Base-by-base conservation (phyloP, 2,797 vertebrate species). In the Syngnathus acus region DNA sequence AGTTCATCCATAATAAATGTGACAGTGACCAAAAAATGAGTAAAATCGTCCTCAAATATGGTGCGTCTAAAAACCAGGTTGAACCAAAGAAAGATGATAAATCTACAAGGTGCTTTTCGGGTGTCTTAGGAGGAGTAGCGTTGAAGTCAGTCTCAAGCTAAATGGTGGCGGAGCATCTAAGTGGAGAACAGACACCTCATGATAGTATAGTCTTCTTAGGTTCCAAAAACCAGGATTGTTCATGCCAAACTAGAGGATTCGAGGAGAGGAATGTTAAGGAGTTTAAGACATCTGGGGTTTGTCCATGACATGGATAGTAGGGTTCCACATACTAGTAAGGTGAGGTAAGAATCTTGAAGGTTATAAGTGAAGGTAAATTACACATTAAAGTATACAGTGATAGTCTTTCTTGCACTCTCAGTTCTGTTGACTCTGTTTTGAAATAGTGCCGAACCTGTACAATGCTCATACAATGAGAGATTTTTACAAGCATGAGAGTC, bases 71-170 rank as follows among this genome's bases (percentile, higher is more conserved):
- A 78, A 83, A 82, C 77, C 74, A 23, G 80, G 81, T 82, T 73
- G 78, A 77, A 82, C 84, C 78, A 78, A 79, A 80, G 83, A 90
- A 16, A 17, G 16, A 16, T n/a, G n/a, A 23, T 9, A 23, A 53
- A 89, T 88, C 89, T 32, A 32, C 32, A 32, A 90, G 87, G 88
- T 89, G 13, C 39, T 1, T 43, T 43, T 61, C 21, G 17, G 19
- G 17, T 16, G 3, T 17, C 37, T 21, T 17, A 45, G 43, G 5
- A 63, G 43, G 62, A 48, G n/a, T 47, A 0, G 23, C 11, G 16
- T 14, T 26, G 10, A 63, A 63, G 23, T 48, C 21, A 23, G 21
- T 43, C 21, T 42, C n/a, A 37, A 23, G 9, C 39, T 43, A n/a
- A 21, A 42, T 45, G 38, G 7, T 10, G 1, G 40, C 10, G 16